Conservation (phyloP, 2,113 vertebrate species). For the Sciurus niger region DNA sequence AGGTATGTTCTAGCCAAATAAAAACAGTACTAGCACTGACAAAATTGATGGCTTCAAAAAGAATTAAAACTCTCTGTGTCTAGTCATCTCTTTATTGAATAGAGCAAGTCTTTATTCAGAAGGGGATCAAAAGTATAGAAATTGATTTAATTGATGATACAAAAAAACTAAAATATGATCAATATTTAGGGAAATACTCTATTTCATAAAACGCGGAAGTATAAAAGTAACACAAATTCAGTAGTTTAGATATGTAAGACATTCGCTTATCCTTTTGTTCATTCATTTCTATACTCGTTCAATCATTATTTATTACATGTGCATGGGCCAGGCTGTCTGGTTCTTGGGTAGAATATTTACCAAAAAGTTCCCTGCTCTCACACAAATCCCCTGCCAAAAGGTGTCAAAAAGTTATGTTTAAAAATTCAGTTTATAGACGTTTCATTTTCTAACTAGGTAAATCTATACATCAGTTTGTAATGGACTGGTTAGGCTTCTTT, state of each 20-base stretch:
- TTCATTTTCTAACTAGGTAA: background rate
- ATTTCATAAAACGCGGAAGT: background rate
- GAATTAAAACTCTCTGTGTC: background rate
- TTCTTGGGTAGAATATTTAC: background rate
- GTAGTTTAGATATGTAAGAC: background rate
- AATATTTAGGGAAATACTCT: constrained; percentile 35
- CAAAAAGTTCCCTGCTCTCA: background rate
- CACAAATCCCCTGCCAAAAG: background rate
- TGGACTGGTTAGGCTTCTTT: background rate
- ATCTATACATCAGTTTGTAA: background rate
- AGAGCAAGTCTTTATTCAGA: background rate
- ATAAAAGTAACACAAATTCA: background rate
- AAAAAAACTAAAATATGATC: background rate
- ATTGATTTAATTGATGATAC: background rate
- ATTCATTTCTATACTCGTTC: background rate
- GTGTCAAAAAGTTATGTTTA: background rate
- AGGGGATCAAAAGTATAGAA: background rate
- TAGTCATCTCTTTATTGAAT: background rate
- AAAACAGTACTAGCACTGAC: background rate
- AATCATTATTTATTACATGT: background rate
- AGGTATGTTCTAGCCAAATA: background rate
- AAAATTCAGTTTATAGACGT: background rate
- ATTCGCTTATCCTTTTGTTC: background rate
- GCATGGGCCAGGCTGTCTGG: background rate
- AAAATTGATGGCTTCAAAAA: constrained; percentile 5